Base-by-base conservation (phyloP, 2,888 invertebrate species). In the Acanthopleura granulata region DNA sequence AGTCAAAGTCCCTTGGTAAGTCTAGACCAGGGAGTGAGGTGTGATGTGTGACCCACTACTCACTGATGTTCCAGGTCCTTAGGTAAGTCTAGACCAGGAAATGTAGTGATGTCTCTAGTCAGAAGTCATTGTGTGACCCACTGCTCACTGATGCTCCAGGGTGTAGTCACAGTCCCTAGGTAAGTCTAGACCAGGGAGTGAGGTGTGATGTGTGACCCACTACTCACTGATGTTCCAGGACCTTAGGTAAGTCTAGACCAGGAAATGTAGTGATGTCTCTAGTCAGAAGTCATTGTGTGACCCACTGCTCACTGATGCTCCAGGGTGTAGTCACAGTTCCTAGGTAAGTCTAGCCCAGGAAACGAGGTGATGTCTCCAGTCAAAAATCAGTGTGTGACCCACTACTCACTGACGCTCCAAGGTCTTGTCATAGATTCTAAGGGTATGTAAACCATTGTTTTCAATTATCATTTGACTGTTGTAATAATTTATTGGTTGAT, bases 61-160 rank as follows among this genome's bases (percentile, higher is more conserved):
- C 51, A 51, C n/a, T n/a, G n/a, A n/a, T n/a, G n/a, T n/a, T n/a
- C n/a, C n/a, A n/a, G n/a, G n/a, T n/a, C n/a, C n/a, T n/a, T n/a
- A n/a, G n/a, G n/a, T n/a, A n/a, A n/a, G n/a, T n/a, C n/a, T n/a
- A n/a, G n/a, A n/a, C n/a, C n/a, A n/a, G n/a, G n/a, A n/a, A n/a
- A n/a, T n/a, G n/a, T n/a, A n/a, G n/a, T 51, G 71, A 90, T 96
- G 74, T 86, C 91, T 14, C 90, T 91, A 74, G 86, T 92, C 22
- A 89, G 93, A 77, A 90, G 91, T 82, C 94, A 93, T 91, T 94
- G 92, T 91, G 93, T 93, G 9, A 92, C 92, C 79, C 92, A 93
- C 84, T 92, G 93, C 0, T 91, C 93, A 66, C 90, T 94, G 16
- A 90, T 93, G 62, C 89, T 94, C 29, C 93, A 93, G 89, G 93